Evolutionary conservation across 2,113 vertebrate species (phyloP).

Genomic region (Petromus typicus): DNA sequence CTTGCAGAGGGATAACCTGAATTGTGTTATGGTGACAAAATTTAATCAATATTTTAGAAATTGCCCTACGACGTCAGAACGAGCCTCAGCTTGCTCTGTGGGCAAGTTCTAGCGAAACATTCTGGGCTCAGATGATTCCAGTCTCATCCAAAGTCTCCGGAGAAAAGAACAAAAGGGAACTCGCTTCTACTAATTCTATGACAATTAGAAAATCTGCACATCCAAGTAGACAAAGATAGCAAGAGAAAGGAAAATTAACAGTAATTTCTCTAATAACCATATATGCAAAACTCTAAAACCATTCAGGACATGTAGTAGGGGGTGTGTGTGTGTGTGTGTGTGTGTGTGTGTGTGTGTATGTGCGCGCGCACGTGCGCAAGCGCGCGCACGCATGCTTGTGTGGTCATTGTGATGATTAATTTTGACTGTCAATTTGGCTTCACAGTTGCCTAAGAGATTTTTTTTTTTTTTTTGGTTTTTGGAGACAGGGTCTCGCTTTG

Average conservation of each 20-base stretch:
- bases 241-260: not conserved
- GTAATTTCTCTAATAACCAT: not conserved
- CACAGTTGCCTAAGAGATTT: not conserved
- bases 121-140: not conserved
- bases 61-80: not conserved
- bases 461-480: too few species aligned
- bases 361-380: too few species aligned
- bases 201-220: not conserved
- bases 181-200: rapidly evolving
- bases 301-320: not conserved
- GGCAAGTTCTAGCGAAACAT: not conserved
- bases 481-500: too few species aligned
- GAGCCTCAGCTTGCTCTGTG: not conserved
- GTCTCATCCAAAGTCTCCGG: not conserved
- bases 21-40: not conserved
- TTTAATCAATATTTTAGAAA: not conserved
- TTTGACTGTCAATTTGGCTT: not conserved
- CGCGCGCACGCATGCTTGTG: too few species aligned
- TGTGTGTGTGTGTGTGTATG: not conserved
- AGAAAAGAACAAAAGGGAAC: not conserved
- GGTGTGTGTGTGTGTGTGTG: not conserved
- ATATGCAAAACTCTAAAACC: not conserved
- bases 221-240: not conserved
- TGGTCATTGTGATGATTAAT: not conserved
- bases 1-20: not conserved